phyloP scores from a whole-genome alignment of 2,888 invertebrate species.

The Thera britannica region DNA sequence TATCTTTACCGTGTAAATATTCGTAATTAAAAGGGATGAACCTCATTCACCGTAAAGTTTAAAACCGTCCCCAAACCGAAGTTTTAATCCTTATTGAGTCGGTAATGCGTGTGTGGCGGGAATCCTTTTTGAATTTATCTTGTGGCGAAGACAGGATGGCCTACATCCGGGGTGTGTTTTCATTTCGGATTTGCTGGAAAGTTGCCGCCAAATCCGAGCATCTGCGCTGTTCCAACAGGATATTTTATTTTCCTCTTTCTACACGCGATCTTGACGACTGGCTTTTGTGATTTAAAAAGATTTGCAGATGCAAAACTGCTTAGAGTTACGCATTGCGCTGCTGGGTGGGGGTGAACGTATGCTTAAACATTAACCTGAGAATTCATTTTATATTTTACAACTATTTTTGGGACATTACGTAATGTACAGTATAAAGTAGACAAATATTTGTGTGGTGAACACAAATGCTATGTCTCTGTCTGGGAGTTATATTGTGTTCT shows the following conservation, averaged over 20 bases:
- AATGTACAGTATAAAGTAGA: neutral
- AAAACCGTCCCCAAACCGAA: constrained; percentile 70
- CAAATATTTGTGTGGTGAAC: too few species aligned
- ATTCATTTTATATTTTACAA: too few species aligned
- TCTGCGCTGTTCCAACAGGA: constrained; percentile 74
- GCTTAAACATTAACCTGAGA: constrained; percentile 25
- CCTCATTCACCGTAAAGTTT: constrained; percentile 68
- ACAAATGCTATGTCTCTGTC: too few species aligned
- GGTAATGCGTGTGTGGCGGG: constrained; percentile 67
- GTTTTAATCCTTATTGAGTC: constrained; percentile 81
- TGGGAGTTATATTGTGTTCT: too few species aligned
- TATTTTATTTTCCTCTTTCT: constrained; percentile 79
- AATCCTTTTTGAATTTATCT: constrained; percentile 79
- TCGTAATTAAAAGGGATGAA: constrained; percentile 71
- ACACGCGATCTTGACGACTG: constrained; percentile 79
- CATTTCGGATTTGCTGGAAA: constrained; percentile 80
- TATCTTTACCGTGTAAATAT: constrained; percentile 63
- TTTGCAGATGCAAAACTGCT: constrained; percentile 77
- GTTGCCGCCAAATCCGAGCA: constrained; percentile 78
- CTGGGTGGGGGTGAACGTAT: constrained; percentile 57
- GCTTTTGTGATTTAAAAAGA: constrained; percentile 84
- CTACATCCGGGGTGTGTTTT: constrained; percentile 79
- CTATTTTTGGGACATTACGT: neutral
- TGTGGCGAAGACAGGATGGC: constrained; percentile 67
- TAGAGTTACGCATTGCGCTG: constrained; percentile 56